phyloP scores from a whole-genome alignment of 2,888 invertebrate species.

The Heteropelma amictum region DNA sequence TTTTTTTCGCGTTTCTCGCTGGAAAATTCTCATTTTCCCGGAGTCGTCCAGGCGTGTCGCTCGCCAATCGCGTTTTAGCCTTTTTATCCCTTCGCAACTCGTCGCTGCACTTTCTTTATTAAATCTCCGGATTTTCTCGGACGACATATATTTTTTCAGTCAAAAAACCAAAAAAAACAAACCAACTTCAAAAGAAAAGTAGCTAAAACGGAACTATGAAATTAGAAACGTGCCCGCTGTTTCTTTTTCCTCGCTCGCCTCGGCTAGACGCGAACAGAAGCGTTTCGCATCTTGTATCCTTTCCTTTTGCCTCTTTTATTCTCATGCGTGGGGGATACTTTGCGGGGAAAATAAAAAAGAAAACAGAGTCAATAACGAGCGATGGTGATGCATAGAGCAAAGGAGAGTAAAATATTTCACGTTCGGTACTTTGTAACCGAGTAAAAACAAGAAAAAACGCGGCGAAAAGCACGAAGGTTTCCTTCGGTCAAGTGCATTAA shows the following conservation, averaged over 20 bases:
- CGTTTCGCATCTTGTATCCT: too few species aligned
- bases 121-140: conserved; percentile 52
- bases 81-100: too few species aligned
- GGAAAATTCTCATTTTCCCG: conserved; percentile 64
- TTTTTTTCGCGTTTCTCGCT: conserved; percentile 50
- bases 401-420: conserved; percentile 70
- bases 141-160: conserved; percentile 49
- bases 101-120: conserved; percentile 70
- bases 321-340: too few species aligned
- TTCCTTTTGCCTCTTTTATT: too few species aligned
- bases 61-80: conserved; percentile 64
- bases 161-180: conserved; percentile 14
- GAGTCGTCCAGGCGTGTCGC: not conserved
- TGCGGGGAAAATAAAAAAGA: not conserved
- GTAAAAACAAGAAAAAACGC: conserved; percentile 54
- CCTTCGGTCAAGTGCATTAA: conserved; percentile 71
- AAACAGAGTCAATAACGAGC: conserved; percentile 17
- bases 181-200: not conserved
- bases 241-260: too few species aligned
- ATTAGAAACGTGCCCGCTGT: not conserved
- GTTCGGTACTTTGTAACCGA: conserved; percentile 60
- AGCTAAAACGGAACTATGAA: too few species aligned
- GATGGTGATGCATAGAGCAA: conserved; percentile 14
- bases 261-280: too few species aligned
- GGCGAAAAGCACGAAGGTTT: too few species aligned